Evolutionary conservation across 2,113 vertebrate species (phyloP).

Genomic region (Cairina moschata): DNA sequence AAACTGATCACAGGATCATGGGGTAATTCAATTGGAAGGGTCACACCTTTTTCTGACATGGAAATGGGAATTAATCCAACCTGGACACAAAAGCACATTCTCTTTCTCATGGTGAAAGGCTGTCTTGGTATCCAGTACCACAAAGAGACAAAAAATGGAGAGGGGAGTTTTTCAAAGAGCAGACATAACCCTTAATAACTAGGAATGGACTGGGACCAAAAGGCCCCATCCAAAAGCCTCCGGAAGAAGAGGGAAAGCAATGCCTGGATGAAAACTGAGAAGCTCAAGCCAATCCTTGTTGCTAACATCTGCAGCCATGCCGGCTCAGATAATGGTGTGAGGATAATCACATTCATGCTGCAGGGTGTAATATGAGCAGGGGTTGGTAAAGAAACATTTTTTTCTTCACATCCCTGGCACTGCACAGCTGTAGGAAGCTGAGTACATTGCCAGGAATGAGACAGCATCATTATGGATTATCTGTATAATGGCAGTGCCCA

Average conservation of each 20-base stretch:
- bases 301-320: constrained; percentile 46
- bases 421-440: background rate
- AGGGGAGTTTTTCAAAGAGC: constrained; percentile 10
- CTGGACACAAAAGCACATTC: background rate
- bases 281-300: background rate
- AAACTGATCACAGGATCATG: background rate
- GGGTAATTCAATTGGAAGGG: background rate
- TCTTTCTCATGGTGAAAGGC: background rate
- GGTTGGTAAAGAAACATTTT: constrained; percentile 2
- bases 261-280: constrained; percentile 9
- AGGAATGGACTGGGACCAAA: constrained; percentile 23
- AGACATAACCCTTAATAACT: constrained; percentile 17
- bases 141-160: constrained; percentile 25
- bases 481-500: background rate
- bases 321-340: constrained; percentile 34
- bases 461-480: background rate
- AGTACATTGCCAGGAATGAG: background rate
- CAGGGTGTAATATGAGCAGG: constrained; percentile 25
- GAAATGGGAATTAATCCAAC: background rate
- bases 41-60: constrained; percentile 18
- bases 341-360: constrained; percentile 1
- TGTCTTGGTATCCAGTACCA: background rate
- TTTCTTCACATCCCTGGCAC: background rate
- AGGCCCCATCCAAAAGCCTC: background rate
- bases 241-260: background rate